Percentiles rank a stretch among this genome's conserved stretches.
phyloP scores from a whole-genome alignment of 2,797 vertebrate genomes.

The Leptoclinus maculatus region DNA sequence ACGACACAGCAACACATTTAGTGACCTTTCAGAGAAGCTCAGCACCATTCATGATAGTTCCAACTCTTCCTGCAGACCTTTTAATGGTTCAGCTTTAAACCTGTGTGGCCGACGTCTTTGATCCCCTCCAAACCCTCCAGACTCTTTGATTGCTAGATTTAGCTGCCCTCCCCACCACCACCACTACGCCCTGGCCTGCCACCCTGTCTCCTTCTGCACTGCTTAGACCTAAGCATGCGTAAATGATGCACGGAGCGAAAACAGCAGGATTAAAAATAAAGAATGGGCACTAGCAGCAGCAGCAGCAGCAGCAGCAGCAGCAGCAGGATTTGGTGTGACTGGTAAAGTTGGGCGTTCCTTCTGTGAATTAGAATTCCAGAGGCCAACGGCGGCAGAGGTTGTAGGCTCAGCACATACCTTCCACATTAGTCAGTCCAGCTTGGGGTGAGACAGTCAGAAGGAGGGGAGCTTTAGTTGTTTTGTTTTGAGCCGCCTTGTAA shows the following conservation, averaged over 20 bases:
- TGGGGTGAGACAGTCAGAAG: slow-evolving; percentile 65
- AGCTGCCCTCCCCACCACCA: slow-evolving; percentile 46
- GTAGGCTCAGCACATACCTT: slow-evolving; percentile 87
- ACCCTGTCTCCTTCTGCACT: slow-evolving; percentile 58
- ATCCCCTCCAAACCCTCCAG: slow-evolving; percentile 59
- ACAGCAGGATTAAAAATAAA: slow-evolving; percentile 70
- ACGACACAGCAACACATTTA: neutral
- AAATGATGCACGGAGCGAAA: slow-evolving; percentile 66
- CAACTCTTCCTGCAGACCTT: slow-evolving; percentile 28
- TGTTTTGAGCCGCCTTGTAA: slow-evolving; percentile 36
- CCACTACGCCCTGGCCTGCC: slow-evolving; percentile 24
- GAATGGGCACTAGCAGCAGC: slow-evolving; percentile 45
- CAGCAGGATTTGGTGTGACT: slow-evolving; percentile 73
- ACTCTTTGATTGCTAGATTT: slow-evolving; percentile 68
- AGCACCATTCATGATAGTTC: neutral
- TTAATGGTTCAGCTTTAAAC: slow-evolving; percentile 57
- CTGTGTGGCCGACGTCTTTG: slow-evolving; percentile 70
- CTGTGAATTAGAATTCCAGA: slow-evolving; percentile 82
- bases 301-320: too few relatives aligned
- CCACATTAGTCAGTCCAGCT: slow-evolving; percentile 80
- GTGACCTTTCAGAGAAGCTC: slow-evolving; percentile 7
- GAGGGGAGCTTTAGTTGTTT: slow-evolving; percentile 61
- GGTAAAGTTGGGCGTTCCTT: slow-evolving; percentile 79
- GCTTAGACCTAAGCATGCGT: slow-evolving; percentile 73
- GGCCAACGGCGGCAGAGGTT: slow-evolving; percentile 72